Conservation (phyloP, 30 jellyfish, hydroid and myxozoan genomes). For the Aurelia aurita complex sp. Pacific region DNA sequence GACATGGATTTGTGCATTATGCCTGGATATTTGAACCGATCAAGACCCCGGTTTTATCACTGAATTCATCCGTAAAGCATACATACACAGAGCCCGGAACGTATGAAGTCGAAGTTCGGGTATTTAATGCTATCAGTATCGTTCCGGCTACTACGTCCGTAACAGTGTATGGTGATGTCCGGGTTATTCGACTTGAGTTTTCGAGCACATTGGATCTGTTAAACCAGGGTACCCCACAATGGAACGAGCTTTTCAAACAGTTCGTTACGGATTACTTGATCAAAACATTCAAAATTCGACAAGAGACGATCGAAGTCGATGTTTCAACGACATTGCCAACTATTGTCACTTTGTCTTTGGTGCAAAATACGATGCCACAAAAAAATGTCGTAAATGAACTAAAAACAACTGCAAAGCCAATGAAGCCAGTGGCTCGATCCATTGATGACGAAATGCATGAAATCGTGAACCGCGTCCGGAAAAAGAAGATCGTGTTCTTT, state of each 20-base stretch:
- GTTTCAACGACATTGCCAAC: slow-evolving; percentile 62
- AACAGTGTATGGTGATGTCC: slow-evolving; percentile 64
- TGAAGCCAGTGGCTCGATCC: slow-evolving; percentile 7
- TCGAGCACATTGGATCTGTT: slow-evolving; percentile 65
- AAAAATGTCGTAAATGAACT: neutral
- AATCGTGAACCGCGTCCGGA: slow-evolving; percentile 22
- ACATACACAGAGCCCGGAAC: slow-evolving; percentile 57
- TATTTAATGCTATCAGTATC: slow-evolving; percentile 64
- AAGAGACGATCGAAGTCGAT: slow-evolving; percentile 46
- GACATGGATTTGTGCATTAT: slow-evolving; percentile 70
- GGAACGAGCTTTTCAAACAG: slow-evolving; percentile 35
- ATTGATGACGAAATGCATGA: slow-evolving; percentile 44
- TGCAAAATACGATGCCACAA: slow-evolving; percentile 47
- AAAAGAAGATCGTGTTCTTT: slow-evolving; percentile 29
- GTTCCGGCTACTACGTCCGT: slow-evolving; percentile 56
- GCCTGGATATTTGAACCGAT: slow-evolving; percentile 80
- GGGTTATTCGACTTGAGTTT: slow-evolving; percentile 47
- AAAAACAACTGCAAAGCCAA: neutral
- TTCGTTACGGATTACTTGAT: slow-evolving; percentile 31
- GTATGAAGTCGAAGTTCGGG: slow-evolving; percentile 74
- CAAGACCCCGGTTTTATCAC: slow-evolving; percentile 60
- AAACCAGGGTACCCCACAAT: slow-evolving; percentile 36
- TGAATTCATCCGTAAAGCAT: slow-evolving; percentile 54
- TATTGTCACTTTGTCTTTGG: slow-evolving; percentile 55
- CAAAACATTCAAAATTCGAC: slow-evolving; percentile 38